Conservation (phyloP, 2,888 invertebrate species). For the Blastobasis adustella region DNA sequence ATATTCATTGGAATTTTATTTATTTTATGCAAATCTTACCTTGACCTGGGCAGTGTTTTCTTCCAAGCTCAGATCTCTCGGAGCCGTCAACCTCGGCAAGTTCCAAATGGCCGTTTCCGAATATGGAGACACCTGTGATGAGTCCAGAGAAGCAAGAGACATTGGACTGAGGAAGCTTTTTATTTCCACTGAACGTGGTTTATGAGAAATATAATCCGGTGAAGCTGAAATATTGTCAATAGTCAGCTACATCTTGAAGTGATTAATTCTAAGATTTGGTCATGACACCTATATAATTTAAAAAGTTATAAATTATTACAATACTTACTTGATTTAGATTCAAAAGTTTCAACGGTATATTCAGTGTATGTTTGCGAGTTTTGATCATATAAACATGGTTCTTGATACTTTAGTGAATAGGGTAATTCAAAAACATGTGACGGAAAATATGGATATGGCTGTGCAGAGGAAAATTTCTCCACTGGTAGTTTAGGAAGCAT, state of each 20-base stretch:
- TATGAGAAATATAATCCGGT: constrained; percentile 28
- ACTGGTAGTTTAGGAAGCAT: constrained; percentile 57
- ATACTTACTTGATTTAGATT: constrained; percentile 55
- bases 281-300: not conserved
- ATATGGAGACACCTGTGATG: constrained; percentile 43
- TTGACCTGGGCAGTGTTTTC: constrained; percentile 23
- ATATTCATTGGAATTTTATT: too few relatives aligned
- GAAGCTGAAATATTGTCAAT: constrained; percentile 29
- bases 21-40: constrained; percentile 23
- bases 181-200: constrained; percentile 25
- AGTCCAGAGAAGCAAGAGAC: constrained; percentile 48
- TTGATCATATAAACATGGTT: constrained; percentile 21
- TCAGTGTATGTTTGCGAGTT: constrained; percentile 43
- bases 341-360: constrained; percentile 56
- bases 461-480: constrained; percentile 53
- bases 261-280: too few relatives aligned
- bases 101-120: constrained; percentile 32
- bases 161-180: constrained; percentile 51
- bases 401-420: constrained; percentile 41
- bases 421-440: constrained; percentile 63
- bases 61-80: constrained; percentile 35
- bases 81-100: constrained; percentile 48
- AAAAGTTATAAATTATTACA: too few relatives aligned
- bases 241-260: too few relatives aligned
- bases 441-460: constrained; percentile 63